phyloP scores from a whole-genome alignment of 2,113 vertebrate genomes.

The Pygoscelis antarcticus region DNA sequence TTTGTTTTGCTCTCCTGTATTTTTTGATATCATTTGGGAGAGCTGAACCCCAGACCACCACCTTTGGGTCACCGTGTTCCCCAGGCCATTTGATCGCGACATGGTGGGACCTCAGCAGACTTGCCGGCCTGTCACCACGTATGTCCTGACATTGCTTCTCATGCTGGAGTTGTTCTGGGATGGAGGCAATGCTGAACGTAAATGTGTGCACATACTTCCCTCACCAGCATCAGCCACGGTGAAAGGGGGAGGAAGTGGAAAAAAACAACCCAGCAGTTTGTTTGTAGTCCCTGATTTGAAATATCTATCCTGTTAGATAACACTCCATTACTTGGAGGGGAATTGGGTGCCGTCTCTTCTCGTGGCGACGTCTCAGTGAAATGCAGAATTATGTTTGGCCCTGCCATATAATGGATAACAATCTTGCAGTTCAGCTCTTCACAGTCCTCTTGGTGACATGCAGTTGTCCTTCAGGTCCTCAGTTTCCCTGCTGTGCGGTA shows the following conservation, averaged over 20 bases:
- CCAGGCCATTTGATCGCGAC: fast-evolving
- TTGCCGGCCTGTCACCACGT: not conserved
- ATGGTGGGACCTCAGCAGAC: not conserved
- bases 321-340: not conserved
- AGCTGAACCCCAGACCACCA: not conserved
- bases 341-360: not conserved
- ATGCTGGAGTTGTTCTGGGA: not conserved
- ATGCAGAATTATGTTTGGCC: not conserved
- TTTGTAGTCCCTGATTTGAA: not conserved
- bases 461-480: not conserved
- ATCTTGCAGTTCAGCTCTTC: not conserved
- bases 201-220: not conserved
- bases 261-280: not conserved
- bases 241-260: not conserved
- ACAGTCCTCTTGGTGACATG: not conserved
- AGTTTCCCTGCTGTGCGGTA: not conserved
- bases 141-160: not conserved
- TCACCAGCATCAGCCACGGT: not conserved
- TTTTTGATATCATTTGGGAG: not conserved
- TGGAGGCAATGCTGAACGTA: not conserved
- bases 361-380: not conserved
- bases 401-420: not conserved
- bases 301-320: not conserved
- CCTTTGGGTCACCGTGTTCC: not conserved
- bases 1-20: not conserved